A percentile compares a stretch with the other conserved stretches of the same genome.
Evolutionary conservation across 2,797 vertebrate species (phyloP).

Genomic region (Acanthopagrus latus): DNA sequence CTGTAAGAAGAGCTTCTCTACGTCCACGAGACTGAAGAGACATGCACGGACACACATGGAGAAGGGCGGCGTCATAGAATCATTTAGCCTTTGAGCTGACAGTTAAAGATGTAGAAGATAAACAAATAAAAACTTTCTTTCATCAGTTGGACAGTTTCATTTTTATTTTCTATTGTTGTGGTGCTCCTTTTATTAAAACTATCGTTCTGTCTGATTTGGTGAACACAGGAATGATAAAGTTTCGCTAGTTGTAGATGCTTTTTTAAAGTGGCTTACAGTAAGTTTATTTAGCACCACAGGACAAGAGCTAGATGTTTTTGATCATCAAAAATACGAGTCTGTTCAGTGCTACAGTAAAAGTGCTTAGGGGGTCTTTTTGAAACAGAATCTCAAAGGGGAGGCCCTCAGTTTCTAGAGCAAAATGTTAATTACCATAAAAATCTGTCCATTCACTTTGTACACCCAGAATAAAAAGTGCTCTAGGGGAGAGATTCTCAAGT

Average conservation of each 20-base stretch:
- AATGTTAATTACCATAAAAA: not conserved
- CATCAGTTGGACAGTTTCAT: not conserved
- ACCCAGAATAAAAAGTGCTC: not conserved
- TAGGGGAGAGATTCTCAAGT: not conserved
- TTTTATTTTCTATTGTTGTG: not conserved
- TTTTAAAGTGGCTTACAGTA: not conserved
- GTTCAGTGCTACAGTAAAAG: not conserved
- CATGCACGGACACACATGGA: slow-evolving; percentile 69
- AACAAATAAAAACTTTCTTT: slow-evolving; percentile 15
- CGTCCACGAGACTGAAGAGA: slow-evolving; percentile 70
- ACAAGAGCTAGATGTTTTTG: not conserved
- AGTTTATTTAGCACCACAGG: not conserved
- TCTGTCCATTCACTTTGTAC: not conserved
- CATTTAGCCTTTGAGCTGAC: slow-evolving; percentile 29
- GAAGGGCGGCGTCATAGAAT: slow-evolving; percentile 33
- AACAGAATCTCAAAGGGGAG: too few relatives aligned
- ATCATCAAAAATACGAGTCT: not conserved
- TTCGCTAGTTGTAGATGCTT: not conserved
- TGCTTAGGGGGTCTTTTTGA: not conserved
- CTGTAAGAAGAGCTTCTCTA: slow-evolving; percentile 73
- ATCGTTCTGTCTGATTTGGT: not conserved
- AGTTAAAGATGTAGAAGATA: not conserved
- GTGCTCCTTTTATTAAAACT: not conserved
- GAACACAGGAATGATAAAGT: not conserved
- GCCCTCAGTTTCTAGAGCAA: not conserved